Conservation (phyloP, 2,797 vertebrate genomes). For the Odontamblyopus lacepedii region DNA sequence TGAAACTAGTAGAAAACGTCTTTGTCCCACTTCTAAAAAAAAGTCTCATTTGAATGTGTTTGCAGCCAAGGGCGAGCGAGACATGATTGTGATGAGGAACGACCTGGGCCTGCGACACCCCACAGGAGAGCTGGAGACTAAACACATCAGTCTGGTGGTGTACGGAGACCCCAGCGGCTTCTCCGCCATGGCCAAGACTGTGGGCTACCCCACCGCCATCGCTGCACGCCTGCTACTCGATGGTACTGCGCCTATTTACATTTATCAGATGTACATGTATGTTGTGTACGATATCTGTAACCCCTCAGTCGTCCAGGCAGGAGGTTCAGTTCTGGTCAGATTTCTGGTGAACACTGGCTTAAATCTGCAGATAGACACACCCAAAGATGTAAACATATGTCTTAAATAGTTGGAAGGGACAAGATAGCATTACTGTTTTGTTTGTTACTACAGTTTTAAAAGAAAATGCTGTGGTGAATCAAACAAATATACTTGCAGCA, state of each 20-base stretch:
- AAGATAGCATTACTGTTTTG: too few relatives aligned
- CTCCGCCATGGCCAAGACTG: slow-evolving; percentile 97
- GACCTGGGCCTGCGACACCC: slow-evolving; percentile 90
- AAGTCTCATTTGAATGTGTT: background rate
- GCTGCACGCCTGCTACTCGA: slow-evolving; percentile 92
- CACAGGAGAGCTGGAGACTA: slow-evolving; percentile 92
- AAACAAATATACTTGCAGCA: too few relatives aligned
- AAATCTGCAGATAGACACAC: too few relatives aligned
- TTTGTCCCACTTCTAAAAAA: background rate
- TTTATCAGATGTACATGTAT: background rate
- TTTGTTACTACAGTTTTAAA: too few relatives aligned
- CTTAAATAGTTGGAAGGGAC: too few relatives aligned
- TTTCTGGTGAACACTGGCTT: too few relatives aligned
- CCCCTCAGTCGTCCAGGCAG: too few relatives aligned
- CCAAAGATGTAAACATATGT: too few relatives aligned
- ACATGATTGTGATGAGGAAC: slow-evolving; percentile 93
- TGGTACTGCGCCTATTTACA: slow-evolving; percentile 75
- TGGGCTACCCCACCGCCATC: slow-evolving; percentile 92
- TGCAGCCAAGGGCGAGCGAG: slow-evolving; percentile 80
- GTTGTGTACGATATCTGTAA: too few relatives aligned
- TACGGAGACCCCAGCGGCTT: slow-evolving; percentile 89
- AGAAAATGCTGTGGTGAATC: too few relatives aligned
- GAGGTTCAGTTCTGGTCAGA: too few relatives aligned
- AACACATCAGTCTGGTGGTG: slow-evolving; percentile 87
- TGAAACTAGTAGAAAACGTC: background rate